Evolutionary conservation across 2,113 vertebrate species (phyloP).

Genomic region (Cottus gobio): DNA sequence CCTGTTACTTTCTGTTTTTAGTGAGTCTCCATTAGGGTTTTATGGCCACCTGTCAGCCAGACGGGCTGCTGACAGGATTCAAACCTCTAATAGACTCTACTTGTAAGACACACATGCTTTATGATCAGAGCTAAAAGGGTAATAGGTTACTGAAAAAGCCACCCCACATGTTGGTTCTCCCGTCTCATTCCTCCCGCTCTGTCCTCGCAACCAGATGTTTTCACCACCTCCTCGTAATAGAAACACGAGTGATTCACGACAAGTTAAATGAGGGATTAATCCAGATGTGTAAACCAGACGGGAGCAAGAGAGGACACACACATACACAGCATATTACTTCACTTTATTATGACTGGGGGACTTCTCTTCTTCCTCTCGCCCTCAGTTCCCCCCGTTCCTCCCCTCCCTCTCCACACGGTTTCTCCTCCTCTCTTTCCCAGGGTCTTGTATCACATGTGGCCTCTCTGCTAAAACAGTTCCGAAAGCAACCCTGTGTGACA

Average conservation of each 20-base stretch:
- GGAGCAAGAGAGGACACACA: slow-evolving; percentile 33
- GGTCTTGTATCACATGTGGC: slow-evolving; percentile 15
- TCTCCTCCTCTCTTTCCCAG: neutral
- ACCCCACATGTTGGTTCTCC: neutral
- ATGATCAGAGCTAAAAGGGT: slow-evolving; percentile 26
- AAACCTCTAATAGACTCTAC: slow-evolving; percentile 42
- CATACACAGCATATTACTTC: slow-evolving; percentile 23
- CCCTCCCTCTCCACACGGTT: neutral
- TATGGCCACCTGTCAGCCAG: slow-evolving; percentile 69
- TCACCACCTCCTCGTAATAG: slow-evolving; percentile 30
- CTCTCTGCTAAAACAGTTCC: slow-evolving; percentile 6
- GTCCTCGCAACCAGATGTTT: slow-evolving; percentile 63
- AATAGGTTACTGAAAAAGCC: slow-evolving; percentile 4
- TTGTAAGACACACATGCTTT: slow-evolving; percentile 37
- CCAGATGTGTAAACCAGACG: slow-evolving; percentile 72
- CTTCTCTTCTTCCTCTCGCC: slow-evolving; percentile 7
- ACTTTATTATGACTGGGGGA: slow-evolving; percentile 28
- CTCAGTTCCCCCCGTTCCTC: neutral
- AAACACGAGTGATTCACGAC: slow-evolving; percentile 46
- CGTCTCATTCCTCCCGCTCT: slow-evolving; percentile 12
- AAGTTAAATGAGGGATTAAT: slow-evolving; percentile 37
- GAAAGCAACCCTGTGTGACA: slow-evolving; percentile 39
- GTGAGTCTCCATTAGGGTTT: slow-evolving; percentile 53
- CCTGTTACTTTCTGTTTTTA: slow-evolving; percentile 67
- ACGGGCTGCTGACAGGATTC: slow-evolving; percentile 57